phyloP scores from a whole-genome alignment of 2,113 vertebrate species.

The Hyaena hyaena region DNA sequence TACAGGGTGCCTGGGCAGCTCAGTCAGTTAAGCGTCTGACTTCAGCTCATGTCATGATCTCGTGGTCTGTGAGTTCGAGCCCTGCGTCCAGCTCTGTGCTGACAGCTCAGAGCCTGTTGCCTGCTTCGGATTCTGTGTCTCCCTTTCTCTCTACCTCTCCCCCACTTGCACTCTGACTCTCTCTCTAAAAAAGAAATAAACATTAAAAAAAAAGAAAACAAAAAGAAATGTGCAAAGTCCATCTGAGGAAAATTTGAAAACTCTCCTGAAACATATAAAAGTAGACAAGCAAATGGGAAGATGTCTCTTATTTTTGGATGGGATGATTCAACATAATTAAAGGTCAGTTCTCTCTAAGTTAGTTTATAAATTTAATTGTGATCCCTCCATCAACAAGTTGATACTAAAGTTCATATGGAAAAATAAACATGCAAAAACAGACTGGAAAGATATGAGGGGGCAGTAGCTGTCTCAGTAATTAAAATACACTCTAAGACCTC shows the following conservation, averaged over 20 bases:
- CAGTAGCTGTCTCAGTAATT: neutral
- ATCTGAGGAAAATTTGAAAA: neutral
- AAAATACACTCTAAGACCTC: neutral
- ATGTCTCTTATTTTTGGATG: neutral
- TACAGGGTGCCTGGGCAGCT: neutral
- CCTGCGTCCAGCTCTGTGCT: no score
- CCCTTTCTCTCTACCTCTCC: no score
- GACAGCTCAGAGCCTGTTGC: no score
- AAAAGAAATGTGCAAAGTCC: neutral
- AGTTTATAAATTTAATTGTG: neutral
- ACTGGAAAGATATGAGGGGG: neutral
- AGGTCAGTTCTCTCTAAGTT: neutral
- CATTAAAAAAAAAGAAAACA: neutral
- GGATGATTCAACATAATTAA: neutral
- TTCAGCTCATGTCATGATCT: no score
- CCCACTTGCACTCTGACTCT: no score
- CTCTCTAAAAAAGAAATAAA: no score
- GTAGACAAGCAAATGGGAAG: neutral
- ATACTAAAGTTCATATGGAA: neutral
- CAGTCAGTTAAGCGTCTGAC: no score
- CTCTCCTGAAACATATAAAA: neutral
- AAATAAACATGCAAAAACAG: neutral
- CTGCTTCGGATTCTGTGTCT: no score
- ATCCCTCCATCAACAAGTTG: neutral
- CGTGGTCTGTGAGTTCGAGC: no score